Conservation (phyloP, 2,113 vertebrate species). For the Sceloporus tristichus region DNA sequence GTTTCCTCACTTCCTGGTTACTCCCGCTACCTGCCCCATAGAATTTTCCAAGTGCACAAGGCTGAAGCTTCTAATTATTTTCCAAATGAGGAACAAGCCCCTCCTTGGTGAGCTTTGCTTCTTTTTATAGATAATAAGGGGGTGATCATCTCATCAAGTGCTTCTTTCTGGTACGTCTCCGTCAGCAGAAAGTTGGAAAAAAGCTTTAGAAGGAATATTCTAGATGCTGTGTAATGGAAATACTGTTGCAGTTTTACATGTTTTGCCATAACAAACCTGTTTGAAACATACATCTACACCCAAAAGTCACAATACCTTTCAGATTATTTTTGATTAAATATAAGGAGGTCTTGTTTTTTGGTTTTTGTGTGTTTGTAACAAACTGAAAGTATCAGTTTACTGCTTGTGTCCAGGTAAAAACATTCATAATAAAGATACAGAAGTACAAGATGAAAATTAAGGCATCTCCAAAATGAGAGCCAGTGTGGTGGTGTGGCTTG, state of each 20-base stretch:
- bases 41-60: not conserved
- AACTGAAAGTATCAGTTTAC: too few relatives aligned
- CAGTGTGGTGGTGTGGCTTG: too few relatives aligned
- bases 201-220: not conserved
- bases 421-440: not conserved
- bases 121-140: conserved; percentile 9
- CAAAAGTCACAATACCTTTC: not conserved
- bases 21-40: not conserved
- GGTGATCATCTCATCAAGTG: not conserved
- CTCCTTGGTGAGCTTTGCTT: not conserved
- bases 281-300: not conserved
- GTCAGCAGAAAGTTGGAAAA: not conserved
- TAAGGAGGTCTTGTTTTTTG: not conserved
- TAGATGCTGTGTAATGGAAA: not conserved
- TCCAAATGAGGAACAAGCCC: not conserved
- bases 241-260: not conserved
- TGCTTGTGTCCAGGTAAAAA: too few relatives aligned
- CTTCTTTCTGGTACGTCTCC: not conserved
- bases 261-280: not conserved
- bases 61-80: not conserved
- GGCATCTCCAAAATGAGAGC: too few relatives aligned
- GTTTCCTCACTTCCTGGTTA: not conserved
- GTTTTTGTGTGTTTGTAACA: not conserved
- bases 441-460: too few relatives aligned
- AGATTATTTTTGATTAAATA: not conserved